Evolutionary conservation across 2,113 vertebrate genomes (phyloP).

Genomic region (Ariopsis seemanni): DNA sequence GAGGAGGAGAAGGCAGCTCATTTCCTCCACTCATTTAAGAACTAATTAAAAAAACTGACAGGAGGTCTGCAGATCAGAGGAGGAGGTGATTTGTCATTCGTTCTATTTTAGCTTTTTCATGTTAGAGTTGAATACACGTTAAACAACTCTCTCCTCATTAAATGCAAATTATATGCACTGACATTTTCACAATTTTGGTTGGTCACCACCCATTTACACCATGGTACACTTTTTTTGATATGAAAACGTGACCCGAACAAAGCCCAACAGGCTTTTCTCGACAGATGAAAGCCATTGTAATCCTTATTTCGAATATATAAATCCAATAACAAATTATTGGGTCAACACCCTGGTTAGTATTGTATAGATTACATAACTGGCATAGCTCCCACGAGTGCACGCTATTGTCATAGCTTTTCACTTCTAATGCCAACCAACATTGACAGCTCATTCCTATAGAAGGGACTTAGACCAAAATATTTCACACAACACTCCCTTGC

Average conservation of each 20-base stretch:
- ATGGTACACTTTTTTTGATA: neutral
- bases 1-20: constrained; percentile 20
- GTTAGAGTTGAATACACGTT: neutral
- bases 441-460: neutral
- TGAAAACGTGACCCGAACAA: neutral
- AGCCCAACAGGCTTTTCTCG: neutral
- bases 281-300: neutral
- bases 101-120: neutral
- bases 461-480: neutral
- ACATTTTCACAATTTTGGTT: neutral
- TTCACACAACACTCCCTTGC: neutral
- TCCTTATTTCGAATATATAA: constrained; percentile 2
- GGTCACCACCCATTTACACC: neutral
- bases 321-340: neutral
- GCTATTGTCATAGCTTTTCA: neutral
- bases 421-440: neutral
- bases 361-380: neutral
- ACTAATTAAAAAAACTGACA: constrained; percentile 22
- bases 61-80: neutral
- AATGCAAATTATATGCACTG: neutral
- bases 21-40: constrained; percentile 33
- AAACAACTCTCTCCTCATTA: neutral
- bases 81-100: neutral
- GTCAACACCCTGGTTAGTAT: neutral
- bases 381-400: neutral